These are phyloP conservation scores for Danaus melanippus DNA, from an alignment of 1,140 invertebrate genomes.

Conservation along the genomic window DNA sequence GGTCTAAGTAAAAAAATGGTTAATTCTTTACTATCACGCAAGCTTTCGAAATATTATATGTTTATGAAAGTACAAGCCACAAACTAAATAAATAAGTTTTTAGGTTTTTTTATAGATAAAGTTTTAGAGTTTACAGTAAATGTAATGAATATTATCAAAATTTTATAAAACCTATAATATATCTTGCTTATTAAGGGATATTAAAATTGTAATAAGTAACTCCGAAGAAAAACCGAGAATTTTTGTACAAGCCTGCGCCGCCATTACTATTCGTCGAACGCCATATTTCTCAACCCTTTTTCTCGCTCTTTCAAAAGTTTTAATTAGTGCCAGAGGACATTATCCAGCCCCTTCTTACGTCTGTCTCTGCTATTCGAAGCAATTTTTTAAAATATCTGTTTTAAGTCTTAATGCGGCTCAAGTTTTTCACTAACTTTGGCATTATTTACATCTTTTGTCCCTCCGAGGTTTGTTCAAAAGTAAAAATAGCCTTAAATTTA, in stretches of 20 bases:
- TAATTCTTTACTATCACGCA: too few species aligned
- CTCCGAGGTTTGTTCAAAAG: slow-evolving; percentile 1
- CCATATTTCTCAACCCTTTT: slow-evolving; percentile 69
- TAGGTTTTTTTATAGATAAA: too few species aligned
- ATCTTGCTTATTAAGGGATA: slow-evolving; percentile 13
- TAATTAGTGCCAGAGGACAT: slow-evolving; percentile 71
- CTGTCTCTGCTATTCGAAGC: slow-evolving; percentile 28
- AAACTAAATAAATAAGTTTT: too few species aligned
- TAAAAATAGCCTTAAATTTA: too few species aligned
- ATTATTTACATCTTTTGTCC: slow-evolving; percentile 10
- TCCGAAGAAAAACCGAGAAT: slow-evolving; percentile 51
- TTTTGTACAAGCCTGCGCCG: slow-evolving; percentile 50
- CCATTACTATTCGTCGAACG: slow-evolving; percentile 62
- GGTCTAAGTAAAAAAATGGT: too few species aligned
- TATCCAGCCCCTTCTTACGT: slow-evolving; percentile 55
- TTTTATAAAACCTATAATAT: too few species aligned
- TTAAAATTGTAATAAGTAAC: slow-evolving; percentile 50
- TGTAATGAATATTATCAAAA: too few species aligned
- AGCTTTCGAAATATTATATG: too few species aligned
- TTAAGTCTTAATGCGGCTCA: slow-evolving; percentile 36
- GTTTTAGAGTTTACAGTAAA: too few species aligned
- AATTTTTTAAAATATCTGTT: slow-evolving; percentile 40
- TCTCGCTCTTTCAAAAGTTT: slow-evolving; percentile 61
- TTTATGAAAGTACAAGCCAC: too few species aligned
- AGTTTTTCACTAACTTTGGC: slow-evolving; percentile 27